These are phyloP conservation scores for Keiferia lycopersicella DNA, from an alignment of 2,888 invertebrate species.

Conservation along the genomic window DNA sequence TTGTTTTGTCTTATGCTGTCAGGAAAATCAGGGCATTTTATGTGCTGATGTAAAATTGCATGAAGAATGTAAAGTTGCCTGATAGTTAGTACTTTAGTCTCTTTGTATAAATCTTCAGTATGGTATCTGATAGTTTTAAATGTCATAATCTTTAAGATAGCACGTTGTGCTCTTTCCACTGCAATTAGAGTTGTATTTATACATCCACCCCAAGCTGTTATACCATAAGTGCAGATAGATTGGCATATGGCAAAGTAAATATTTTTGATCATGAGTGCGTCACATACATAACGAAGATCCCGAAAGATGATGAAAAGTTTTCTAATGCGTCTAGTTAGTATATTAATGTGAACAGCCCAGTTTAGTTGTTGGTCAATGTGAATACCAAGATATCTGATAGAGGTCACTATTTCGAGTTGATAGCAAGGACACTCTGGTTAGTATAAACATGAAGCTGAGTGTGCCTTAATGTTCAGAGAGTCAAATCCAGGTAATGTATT, in stretches of 20 bases:
- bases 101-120: no score
- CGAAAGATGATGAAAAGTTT: background rate
- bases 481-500: background rate
- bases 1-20: no score
- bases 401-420: background rate
- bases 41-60: no score
- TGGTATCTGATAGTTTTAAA: no score
- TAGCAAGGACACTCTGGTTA: background rate
- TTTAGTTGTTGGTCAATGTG: background rate
- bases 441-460: background rate
- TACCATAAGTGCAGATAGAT: background rate
- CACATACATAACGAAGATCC: background rate
- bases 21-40: no score
- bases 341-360: background rate
- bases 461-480: background rate
- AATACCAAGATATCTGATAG: background rate
- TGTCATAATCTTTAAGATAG: no score
- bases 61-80: no score
- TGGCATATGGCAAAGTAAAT: background rate
- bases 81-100: no score
- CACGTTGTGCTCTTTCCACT: no score
- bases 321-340: background rate
- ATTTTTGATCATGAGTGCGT: no score
- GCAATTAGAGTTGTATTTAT: no score
- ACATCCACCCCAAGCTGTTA: no score